Conservation (phyloP, 2,797 vertebrate species). For the Sarcoramphus papa region DNA sequence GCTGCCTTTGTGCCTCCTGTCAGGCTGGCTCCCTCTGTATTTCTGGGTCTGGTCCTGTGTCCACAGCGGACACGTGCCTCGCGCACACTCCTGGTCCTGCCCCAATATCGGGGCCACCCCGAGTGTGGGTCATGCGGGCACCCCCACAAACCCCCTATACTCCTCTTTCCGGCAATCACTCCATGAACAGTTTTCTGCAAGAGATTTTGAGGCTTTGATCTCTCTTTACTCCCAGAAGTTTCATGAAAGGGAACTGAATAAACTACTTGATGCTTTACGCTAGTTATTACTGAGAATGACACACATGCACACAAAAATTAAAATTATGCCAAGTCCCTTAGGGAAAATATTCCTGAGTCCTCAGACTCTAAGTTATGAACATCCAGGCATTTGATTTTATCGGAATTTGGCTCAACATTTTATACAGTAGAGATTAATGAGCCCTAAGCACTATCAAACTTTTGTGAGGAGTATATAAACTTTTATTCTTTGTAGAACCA, state of each 20-base stretch:
- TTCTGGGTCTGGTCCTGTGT: not conserved
- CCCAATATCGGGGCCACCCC: accelerated
- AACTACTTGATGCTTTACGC: not conserved
- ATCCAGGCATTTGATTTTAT: not conserved
- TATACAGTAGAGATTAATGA: not conserved
- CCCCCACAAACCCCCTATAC: not conserved
- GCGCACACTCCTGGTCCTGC: accelerated
- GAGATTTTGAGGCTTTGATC: not conserved
- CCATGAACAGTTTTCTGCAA: not conserved
- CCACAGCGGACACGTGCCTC: accelerated
- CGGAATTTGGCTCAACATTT: not conserved
- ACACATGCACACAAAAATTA: not conserved
- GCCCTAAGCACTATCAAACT: not conserved
- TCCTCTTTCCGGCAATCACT: not conserved
- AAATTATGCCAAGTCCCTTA: not conserved
- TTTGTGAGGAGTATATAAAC: not conserved
- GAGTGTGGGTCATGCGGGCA: accelerated
- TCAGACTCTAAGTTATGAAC: not conserved
- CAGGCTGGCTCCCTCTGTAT: accelerated
- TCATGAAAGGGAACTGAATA: not conserved
- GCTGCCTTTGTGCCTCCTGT: not conserved
- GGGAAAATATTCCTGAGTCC: not conserved
- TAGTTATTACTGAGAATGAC: not conserved
- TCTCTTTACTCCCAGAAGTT: not conserved
- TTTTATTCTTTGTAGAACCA: not conserved